phyloP scores from a whole-genome alignment of 2,888 invertebrate species.

The Epirrita christyi region DNA sequence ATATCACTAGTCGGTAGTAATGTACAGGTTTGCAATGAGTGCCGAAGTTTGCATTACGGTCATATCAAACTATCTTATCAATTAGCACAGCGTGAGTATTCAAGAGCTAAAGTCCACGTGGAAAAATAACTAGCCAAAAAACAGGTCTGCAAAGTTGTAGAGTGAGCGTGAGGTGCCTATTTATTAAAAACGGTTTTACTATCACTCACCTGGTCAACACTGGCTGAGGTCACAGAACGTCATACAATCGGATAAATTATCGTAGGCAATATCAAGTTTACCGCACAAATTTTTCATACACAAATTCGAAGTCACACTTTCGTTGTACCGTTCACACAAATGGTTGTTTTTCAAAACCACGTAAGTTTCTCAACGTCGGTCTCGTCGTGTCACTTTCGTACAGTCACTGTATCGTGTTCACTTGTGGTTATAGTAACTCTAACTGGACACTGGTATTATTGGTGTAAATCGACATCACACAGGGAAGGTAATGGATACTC shows the following conservation, averaged over 20 bases:
- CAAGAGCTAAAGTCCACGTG: conserved; percentile 31
- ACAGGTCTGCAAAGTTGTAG: conserved; percentile 27
- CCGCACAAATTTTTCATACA: conserved; percentile 37
- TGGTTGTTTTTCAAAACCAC: conserved; percentile 76
- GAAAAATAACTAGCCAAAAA: conserved; percentile 22
- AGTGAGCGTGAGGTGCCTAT: conserved; percentile 21
- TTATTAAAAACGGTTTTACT: conserved; percentile 43
- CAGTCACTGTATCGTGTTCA: conserved; percentile 74
- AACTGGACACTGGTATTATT: conserved; percentile 70
- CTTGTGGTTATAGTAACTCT: conserved; percentile 81
- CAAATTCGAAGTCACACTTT: conserved; percentile 56
- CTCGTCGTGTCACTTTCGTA: conserved; percentile 77
- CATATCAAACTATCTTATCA: conserved; percentile 32
- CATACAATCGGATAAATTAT: conserved; percentile 27
- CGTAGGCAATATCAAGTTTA: conserved; percentile 20
- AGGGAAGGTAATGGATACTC: conserved; percentile 77
- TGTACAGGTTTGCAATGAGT: background rate
- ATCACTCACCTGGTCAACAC: conserved; percentile 43
- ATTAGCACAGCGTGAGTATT: conserved; percentile 25
- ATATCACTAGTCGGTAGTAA: background rate
- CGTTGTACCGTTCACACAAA: conserved; percentile 56
- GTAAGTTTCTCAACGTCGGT: conserved; percentile 66
- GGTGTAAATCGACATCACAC: conserved; percentile 71
- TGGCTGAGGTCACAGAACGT: conserved; percentile 30
- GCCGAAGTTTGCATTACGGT: conserved; percentile 6